Conservation (phyloP, 1,140 invertebrate genomes). For the Dreissena polymorpha region DNA sequence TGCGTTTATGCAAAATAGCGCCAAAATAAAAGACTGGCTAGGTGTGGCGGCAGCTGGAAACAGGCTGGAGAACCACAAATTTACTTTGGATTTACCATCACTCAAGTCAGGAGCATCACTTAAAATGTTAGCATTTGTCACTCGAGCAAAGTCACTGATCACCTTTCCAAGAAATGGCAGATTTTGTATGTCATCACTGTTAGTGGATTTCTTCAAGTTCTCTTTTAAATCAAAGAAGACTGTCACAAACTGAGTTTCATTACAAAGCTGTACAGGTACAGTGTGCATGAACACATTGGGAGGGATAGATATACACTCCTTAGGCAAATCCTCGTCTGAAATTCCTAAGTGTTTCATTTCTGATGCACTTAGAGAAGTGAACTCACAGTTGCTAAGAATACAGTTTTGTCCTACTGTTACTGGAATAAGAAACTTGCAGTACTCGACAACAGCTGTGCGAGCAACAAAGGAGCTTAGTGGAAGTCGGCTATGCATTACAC, state of each 20-base stretch:
- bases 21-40: conserved; percentile 73
- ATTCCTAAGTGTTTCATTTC: too few species aligned
- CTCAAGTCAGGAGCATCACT: conserved; percentile 23
- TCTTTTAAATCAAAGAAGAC: conserved; percentile 78
- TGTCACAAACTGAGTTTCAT: conserved; percentile 74
- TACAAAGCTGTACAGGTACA: conserved; percentile 69
- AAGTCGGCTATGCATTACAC: conserved; percentile 74
- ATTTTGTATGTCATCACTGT: conserved; percentile 30
- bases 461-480: conserved; percentile 56
- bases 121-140: conserved; percentile 22
- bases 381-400: conserved; percentile 80
- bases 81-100: conserved; percentile 42
- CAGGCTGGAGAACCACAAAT: conserved; percentile 77
- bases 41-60: conserved; percentile 73
- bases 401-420: conserved; percentile 72
- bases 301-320: too few species aligned
- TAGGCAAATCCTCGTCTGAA: too few species aligned
- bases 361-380: too few species aligned
- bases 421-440: conserved; percentile 75
- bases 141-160: conserved; percentile 60
- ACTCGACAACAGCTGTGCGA: conserved; percentile 76
- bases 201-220: conserved; percentile 76
- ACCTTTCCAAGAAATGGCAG: conserved; percentile 69
- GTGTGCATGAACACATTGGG: conserved; percentile 79
- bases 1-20: conserved; percentile 57